Evolutionary conservation across 2,113 vertebrate genomes (phyloP).

Genomic region (Arothron firmamentum): DNA sequence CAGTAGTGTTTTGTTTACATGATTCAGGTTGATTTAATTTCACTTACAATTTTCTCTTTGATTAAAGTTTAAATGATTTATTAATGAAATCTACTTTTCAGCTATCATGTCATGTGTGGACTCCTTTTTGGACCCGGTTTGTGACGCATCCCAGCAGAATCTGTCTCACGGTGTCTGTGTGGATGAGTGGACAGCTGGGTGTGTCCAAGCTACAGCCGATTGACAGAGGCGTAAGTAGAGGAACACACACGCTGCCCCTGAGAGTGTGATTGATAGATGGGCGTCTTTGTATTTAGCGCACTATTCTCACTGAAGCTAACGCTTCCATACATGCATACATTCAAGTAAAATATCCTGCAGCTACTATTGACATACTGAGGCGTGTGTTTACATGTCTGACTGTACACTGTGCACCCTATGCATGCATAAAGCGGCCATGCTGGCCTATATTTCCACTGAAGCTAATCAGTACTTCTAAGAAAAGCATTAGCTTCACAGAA

Average conservation of each 20-base stretch:
- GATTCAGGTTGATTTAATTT: no score
- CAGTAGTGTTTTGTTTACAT: no score
- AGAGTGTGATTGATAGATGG: conserved; percentile 50
- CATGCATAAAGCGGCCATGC: conserved; percentile 51
- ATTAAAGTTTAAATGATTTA: no score
- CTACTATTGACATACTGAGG: background rate
- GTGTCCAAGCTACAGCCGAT: conserved; percentile 36
- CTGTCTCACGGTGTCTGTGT: conserved; percentile 11
- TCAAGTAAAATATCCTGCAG: background rate
- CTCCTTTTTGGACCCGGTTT: no score
- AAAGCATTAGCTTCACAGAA: conserved; percentile 23
- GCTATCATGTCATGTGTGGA: no score
- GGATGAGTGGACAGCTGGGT: conserved; percentile 42
- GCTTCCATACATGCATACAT: background rate
- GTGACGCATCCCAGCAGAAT: conserved; percentile 2
- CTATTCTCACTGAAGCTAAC: no score
- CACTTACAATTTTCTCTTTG: no score
- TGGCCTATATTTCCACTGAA: conserved; percentile 39
- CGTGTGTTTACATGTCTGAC: background rate
- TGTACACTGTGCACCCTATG: background rate
- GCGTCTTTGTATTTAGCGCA: conserved; percentile 30
- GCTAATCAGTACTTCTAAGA: conserved; percentile 51
- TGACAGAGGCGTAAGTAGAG: conserved; percentile 56
- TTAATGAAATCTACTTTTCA: no score
- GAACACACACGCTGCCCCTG: conserved; percentile 16